Percentiles rank a stretch among this genome's conserved stretches.
Conservation (phyloP, 2,888 invertebrate species). For the Pyrgus malvae region DNA sequence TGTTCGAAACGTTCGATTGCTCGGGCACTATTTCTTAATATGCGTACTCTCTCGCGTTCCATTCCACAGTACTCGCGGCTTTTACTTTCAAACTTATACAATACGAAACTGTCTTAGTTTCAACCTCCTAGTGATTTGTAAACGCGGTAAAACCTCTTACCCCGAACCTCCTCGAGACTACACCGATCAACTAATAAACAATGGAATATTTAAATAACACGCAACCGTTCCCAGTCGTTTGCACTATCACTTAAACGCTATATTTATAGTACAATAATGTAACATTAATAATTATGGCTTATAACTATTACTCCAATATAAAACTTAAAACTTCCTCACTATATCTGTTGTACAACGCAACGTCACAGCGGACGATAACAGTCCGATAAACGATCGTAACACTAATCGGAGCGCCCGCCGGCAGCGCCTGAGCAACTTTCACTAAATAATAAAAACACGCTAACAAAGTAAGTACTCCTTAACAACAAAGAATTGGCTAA, state of each 20-base stretch:
- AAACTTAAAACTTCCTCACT: constrained; percentile 57
- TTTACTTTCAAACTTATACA: constrained; percentile 48
- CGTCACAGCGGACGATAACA: constrained; percentile 47
- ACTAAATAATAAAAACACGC: constrained; percentile 74
- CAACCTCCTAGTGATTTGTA: constrained; percentile 22
- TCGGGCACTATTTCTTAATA: constrained; percentile 33
- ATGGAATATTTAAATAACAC: constrained; percentile 40
- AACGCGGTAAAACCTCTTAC: constrained; percentile 18
- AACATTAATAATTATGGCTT: constrained; percentile 69
- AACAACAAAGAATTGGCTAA: constrained; percentile 75
- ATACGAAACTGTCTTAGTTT: constrained; percentile 36
- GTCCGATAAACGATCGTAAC: constrained; percentile 62
- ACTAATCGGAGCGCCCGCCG: constrained; percentile 75
- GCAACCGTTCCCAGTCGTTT: constrained; percentile 79
- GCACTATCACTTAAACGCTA: constrained; percentile 73
- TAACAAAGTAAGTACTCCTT: constrained; percentile 76
- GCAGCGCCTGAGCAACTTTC: constrained; percentile 80
- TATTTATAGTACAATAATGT: constrained; percentile 73
- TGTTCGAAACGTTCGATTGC: constrained; percentile 46
- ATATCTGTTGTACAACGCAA: constrained; percentile 44
- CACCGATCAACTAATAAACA: constrained; percentile 11
- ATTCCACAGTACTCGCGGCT: constrained; percentile 41
- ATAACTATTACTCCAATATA: constrained; percentile 66
- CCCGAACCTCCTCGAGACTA: constrained; percentile 22
- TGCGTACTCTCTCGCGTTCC: constrained; percentile 39